Evolutionary conservation across 2,113 vertebrate species (phyloP), one percentile per base, ranked within the genome.

Genomic region (Orientallactaga bullata): DNA sequence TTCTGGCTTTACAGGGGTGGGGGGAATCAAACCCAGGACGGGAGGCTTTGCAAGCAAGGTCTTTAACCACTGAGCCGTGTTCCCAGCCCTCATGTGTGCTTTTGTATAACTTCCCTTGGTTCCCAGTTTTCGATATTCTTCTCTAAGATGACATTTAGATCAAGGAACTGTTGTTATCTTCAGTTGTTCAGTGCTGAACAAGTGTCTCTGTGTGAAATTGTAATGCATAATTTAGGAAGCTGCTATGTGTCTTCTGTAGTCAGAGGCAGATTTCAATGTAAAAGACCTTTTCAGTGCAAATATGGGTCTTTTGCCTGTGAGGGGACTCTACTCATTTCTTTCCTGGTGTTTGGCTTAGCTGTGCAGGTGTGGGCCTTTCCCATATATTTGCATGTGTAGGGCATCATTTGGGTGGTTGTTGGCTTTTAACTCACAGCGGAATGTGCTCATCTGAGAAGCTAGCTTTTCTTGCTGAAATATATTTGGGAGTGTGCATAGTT

Each of bases 161-260:
- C 60, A 78, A 15, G 7, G 12, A 91, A 39, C 61, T 47, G 72
- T 26, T 95, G 85, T 97, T 74, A 35, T 0, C 2, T 72, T 6
- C 1, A 4, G 80, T 72, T 77, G 94, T 95, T 94, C 91, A 89
- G 47, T 47, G 72, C 82, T 79, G 94, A 93, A 32, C 81, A 24
- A 0, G 0, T 63, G 7, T 90, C 63, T 80, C 78, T 28, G 12
- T 32, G 77, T 1, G 0, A 23, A 9, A 1, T 66, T 61, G 90
- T 88, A 35, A 55, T 60, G 82, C 55, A 15, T 47, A 15, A 72
- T 65, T 91, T 47, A 60, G 61, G 68, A 82, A 51, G 21, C 23
- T 66, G 82, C 39, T 84, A 0, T 79, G 58, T 16, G 63, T 30
- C 77, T 66, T 37, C 72, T n/a, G 39, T 28, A 30, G 58, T 78